Evolutionary conservation across 2,113 vertebrate genomes (phyloP), one percentile per base, ranked within the genome.

Genomic region (Tenrec ecaudatus): DNA sequence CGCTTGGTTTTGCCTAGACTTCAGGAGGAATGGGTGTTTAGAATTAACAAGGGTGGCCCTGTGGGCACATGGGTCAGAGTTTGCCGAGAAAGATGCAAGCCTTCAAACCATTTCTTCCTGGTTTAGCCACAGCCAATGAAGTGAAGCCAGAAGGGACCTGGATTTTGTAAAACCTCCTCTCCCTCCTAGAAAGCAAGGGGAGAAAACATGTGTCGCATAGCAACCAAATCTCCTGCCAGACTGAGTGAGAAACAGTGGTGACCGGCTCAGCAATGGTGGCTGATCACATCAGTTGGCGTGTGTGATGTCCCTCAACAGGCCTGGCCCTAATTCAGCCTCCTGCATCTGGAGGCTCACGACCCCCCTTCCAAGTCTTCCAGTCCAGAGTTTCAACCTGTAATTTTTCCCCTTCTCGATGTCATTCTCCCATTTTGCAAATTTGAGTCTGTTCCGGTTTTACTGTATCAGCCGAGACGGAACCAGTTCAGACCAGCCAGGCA

Each of bases 31-130:
- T 1, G 10, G 0, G 4, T 3, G 2, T 75, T 38, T 10, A 69
- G n/a, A 7, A 31, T 43, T 20, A 15, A 23, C 43, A 7, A 29
- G 16, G 14, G 62, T 15, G 17, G 57, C 27, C 5, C 6, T 0
- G 0, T 22, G 3, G 66, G 58, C 6, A 0, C n/a, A 38, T 7
- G 1, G 57, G 17, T 58, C 23, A 5, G n/a, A 33, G 1, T 31
- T 31, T 6, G 40, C 25, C 0, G 0, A 33, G 12, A 0, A 64
- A 38, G 22, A 36, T 3, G 66, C 66, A 14, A 9, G 66, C 29
- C 29, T 68, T 66, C 15, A 9, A 66, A 66, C 27, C 7, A 25
- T 1, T 64, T 64, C 20, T 6, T 64, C 62, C 20, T 64, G 62
- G 62, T 64, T 64, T 27, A 66, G 64, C 29, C 64, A 29, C 25